Evolutionary conservation across 2,113 vertebrate genomes (phyloP).

Genomic region (Alexandromys fortis): DNA sequence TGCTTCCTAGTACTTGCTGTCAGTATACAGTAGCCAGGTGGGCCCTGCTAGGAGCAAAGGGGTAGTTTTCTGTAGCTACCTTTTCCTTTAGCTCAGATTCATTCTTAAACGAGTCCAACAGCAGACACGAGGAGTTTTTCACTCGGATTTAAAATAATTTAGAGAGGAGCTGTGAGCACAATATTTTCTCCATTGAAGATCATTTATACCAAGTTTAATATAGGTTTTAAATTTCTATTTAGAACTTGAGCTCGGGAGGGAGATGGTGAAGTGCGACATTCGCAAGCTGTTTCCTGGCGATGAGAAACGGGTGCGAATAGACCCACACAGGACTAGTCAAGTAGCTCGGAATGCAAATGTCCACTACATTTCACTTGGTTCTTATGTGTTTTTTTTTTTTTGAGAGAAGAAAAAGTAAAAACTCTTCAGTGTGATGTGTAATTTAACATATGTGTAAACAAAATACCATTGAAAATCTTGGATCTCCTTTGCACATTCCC

Average conservation of each 20-base stretch:
- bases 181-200: slow-evolving; percentile 79
- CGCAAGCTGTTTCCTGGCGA: slow-evolving; percentile 86
- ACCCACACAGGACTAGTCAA: slow-evolving; percentile 85
- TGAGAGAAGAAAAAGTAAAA: slow-evolving; percentile 51
- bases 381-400: slow-evolving; percentile 66
- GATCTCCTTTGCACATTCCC: background rate
- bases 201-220: slow-evolving; percentile 81
- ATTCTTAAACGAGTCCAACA: slow-evolving; percentile 66
- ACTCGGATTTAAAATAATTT: slow-evolving; percentile 79
- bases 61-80: background rate
- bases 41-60: slow-evolving; percentile 8
- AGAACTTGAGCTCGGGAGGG: slow-evolving; percentile 76
- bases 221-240: slow-evolving; percentile 75
- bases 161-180: slow-evolving; percentile 75
- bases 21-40: background rate
- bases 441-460: background rate
- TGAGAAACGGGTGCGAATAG: slow-evolving; percentile 87
- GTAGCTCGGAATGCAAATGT: slow-evolving; percentile 82
- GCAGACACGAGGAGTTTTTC: slow-evolving; percentile 69
- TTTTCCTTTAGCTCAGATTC: slow-evolving; percentile 55
- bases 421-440: background rate
- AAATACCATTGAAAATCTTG: background rate
- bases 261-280: slow-evolving; percentile 84
- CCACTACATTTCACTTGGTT: slow-evolving; percentile 82
- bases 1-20: background rate